Evolutionary conservation across 2,888 invertebrate species (phyloP).

Genomic region (Lepidonotus clava): DNA sequence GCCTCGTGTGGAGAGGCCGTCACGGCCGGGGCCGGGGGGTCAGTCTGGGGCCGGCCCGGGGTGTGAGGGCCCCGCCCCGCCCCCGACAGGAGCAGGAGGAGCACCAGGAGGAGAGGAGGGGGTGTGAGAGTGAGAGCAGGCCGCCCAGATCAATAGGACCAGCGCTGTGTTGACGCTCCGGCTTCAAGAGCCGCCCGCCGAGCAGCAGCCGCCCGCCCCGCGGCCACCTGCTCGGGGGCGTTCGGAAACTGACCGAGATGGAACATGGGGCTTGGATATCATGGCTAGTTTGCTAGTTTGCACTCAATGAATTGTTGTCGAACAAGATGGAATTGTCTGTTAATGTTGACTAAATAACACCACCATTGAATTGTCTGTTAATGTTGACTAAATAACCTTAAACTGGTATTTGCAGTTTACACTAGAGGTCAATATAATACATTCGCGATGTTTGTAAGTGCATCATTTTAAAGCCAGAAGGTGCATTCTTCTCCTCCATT

Average conservation of each 20-base stretch:
- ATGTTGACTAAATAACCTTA: too few species aligned
- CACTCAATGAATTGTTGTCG: too few species aligned
- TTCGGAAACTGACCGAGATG: not conserved
- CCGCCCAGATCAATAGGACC: conserved; percentile 17
- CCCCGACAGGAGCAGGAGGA: not conserved
- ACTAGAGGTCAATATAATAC: too few species aligned
- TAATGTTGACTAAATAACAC: too few species aligned
- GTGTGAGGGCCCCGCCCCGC: not conserved
- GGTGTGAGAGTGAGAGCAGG: conserved; percentile 29
- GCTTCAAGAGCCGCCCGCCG: not conserved
- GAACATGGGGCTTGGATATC: too few species aligned
- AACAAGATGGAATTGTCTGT: too few species aligned
- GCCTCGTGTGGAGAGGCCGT: not conserved
- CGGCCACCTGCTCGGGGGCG: not conserved
- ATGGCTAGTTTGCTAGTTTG: too few species aligned
- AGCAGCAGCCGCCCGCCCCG: not conserved
- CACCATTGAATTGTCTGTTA: too few species aligned
- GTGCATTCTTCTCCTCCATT: too few species aligned
- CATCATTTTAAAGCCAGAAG: too few species aligned
- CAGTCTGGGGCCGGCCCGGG: not conserved
- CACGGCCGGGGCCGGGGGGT: not conserved
- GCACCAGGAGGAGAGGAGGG: conserved; percentile 11
- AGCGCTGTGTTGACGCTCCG: conserved; percentile 1
- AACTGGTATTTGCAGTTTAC: too few species aligned
- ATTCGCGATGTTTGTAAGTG: too few species aligned